Percentiles rank a stretch among this genome's conserved stretches.
Conservation (phyloP, 1,140 invertebrate genomes). For the Drosophila parvula region DNA sequence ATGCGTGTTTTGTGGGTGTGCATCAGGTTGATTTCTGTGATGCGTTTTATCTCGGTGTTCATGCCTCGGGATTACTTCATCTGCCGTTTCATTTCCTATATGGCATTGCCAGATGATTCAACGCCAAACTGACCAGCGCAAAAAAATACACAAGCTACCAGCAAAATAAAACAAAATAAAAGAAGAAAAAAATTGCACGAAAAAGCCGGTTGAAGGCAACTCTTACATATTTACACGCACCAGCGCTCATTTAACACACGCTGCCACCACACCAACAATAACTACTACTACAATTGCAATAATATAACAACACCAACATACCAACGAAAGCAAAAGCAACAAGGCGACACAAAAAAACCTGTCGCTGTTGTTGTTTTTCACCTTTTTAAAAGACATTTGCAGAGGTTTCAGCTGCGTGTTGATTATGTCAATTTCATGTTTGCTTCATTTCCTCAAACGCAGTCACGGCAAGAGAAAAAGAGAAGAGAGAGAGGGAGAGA, state of each 20-base stretch:
- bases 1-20: conserved; percentile 27
- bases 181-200: conserved; percentile 66
- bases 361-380: conserved; percentile 54
- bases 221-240: conserved; percentile 82
- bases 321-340: conserved; percentile 63
- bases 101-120: conserved; percentile 53
- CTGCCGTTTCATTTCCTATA: conserved; percentile 75
- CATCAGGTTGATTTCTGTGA: conserved; percentile 57
- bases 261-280: conserved; percentile 36
- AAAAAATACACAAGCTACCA: conserved; percentile 44
- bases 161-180: conserved; percentile 29
- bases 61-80: conserved; percentile 68
- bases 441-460: conserved; percentile 77
- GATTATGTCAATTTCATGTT: conserved; percentile 82
- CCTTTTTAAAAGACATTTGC: conserved; percentile 65
- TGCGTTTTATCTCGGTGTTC: conserved; percentile 56
- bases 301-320: conserved; percentile 17
- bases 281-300: conserved; percentile 17
- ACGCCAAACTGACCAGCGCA: conserved; percentile 72
- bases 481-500: conserved; percentile 1
- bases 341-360: conserved; percentile 72
- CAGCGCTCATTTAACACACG: conserved; percentile 80
- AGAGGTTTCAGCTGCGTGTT: conserved; percentile 58
- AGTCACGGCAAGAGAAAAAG: conserved; percentile 5
- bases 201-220: conserved; percentile 82